Evolutionary conservation across 2,113 vertebrate genomes (phyloP).

Genomic region (Gymnorhina tibicen): DNA sequence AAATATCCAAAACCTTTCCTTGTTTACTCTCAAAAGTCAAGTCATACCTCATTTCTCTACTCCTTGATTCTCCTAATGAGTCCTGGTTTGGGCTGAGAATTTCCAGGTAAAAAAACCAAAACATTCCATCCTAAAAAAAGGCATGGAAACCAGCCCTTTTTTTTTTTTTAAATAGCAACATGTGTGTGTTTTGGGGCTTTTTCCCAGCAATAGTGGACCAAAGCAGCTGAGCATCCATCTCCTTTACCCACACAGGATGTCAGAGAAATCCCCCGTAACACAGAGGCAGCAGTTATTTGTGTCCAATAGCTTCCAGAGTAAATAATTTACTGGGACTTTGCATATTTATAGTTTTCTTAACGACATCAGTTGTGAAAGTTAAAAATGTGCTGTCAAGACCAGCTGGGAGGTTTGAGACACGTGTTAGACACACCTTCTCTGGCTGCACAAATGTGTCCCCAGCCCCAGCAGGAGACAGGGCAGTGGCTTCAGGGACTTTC

Average conservation of each 20-base stretch:
- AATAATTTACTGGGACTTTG: not conserved
- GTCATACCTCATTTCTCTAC: not conserved
- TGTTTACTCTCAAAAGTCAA: not conserved
- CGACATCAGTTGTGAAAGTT: not conserved
- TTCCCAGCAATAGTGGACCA: not conserved
- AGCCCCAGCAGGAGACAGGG: not conserved
- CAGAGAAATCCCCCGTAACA: not conserved
- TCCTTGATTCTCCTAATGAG: not conserved
- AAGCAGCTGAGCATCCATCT: not conserved
- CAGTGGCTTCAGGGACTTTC: not conserved
- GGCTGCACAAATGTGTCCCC: not conserved
- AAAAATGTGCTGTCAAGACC: not conserved
- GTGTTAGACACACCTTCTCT: not conserved
- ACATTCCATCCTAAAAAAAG: not conserved
- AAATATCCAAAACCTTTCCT: not conserved
- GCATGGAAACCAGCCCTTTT: accelerated
- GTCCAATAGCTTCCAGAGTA: not conserved
- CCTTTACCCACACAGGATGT: not conserved
- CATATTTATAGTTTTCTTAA: not conserved
- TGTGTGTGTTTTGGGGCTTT: not conserved
- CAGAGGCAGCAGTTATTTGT: not conserved
- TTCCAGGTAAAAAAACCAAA: not conserved
- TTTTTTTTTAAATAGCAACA: not conserved
- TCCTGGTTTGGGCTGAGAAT: not conserved
- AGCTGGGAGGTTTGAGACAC: not conserved